phyloP scores from a whole-genome alignment of 2,113 vertebrate genomes.

The Lanius ludovicianus region DNA sequence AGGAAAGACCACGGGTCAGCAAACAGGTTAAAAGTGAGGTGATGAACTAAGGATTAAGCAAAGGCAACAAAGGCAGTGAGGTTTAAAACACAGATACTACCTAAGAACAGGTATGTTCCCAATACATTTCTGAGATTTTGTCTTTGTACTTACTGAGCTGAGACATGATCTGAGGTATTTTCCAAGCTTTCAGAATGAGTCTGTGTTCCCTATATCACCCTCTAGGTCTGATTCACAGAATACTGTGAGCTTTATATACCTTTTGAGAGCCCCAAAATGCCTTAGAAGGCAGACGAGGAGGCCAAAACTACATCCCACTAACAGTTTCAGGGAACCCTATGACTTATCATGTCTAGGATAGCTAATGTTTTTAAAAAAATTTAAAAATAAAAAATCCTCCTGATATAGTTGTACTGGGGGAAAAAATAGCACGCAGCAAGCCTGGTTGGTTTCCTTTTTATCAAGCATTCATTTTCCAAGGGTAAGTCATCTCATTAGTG shows the following conservation, averaged over 20 bases:
- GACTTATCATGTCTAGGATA: neutral
- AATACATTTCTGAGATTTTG: neutral
- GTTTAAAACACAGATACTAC: neutral
- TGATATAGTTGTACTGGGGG: neutral
- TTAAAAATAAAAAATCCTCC: neutral
- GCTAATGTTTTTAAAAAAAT: neutral
- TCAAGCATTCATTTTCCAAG: neutral
- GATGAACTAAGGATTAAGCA: neutral
- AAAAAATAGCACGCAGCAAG: neutral
- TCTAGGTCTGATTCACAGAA: neutral
- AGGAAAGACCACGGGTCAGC: neutral
- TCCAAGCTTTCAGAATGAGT: neutral
- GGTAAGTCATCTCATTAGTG: conserved; percentile 16
- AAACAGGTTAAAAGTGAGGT: neutral
- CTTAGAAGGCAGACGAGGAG: neutral
- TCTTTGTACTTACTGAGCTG: neutral
- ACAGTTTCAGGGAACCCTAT: neutral
- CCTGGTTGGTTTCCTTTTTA: neutral
- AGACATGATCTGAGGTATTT: neutral
- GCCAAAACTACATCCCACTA: neutral
- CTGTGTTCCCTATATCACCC: neutral
- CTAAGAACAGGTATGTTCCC: neutral
- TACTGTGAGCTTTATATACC: neutral
- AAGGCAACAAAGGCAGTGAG: neutral
- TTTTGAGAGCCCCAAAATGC: neutral